Evolutionary conservation across 2,797 vertebrate genomes (phyloP).

Genomic region (Artibeus lituratus): DNA sequence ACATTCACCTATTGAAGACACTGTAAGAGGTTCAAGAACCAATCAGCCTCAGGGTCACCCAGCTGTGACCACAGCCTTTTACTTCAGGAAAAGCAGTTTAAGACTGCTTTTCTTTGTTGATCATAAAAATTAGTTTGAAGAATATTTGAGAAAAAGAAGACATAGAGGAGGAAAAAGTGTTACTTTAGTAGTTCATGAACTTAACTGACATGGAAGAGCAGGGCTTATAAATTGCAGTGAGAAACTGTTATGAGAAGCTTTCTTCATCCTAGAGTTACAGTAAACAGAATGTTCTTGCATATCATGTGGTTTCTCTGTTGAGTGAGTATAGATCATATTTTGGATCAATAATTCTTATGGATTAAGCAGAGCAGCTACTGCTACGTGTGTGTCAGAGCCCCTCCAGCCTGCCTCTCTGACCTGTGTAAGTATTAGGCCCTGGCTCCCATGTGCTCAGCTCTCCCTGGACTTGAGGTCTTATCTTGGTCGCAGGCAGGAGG

Average conservation of each 20-base stretch:
- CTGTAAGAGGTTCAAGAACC: not conserved
- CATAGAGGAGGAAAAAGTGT: not conserved
- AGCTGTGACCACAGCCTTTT: no score
- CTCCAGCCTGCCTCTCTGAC: not conserved
- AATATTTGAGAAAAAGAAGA: not conserved
- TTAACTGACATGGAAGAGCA: not conserved
- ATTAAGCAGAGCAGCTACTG: not conserved
- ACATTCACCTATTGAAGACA: not conserved
- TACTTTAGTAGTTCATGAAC: not conserved
- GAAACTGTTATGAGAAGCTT: not conserved
- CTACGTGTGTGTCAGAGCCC: not conserved
- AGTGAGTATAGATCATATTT: not conserved
- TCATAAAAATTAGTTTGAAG: not conserved
- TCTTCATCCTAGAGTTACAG: not conserved
- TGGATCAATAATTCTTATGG: not conserved
- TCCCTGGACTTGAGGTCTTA: not conserved
- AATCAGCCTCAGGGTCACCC: not conserved
- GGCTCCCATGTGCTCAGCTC: rapidly evolving
- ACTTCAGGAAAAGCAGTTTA: not conserved
- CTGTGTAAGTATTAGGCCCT: no score
- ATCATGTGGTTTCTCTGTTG: not conserved
- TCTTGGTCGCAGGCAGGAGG: not conserved
- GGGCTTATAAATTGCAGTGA: not conserved
- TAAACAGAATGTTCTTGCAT: not conserved
- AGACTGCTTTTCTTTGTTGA: not conserved